These are phyloP conservation scores for Bos javanicus DNA, from an alignment of 2,113 vertebrate species.

Conservation along the genomic window DNA sequence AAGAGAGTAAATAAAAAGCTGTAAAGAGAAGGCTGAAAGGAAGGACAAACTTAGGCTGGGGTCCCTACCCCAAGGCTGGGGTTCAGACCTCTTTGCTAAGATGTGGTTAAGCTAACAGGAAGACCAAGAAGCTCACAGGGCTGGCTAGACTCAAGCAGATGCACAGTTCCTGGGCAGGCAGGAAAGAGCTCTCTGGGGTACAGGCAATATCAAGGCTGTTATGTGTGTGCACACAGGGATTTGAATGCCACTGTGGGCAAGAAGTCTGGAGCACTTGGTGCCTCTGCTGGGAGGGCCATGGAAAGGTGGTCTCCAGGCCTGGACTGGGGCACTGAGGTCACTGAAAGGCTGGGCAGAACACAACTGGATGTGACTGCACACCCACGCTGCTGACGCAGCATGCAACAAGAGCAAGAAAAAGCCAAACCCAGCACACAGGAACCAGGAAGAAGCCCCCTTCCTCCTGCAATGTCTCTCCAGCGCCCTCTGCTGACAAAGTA, in stretches of 20 bases:
- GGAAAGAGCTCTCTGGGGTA: not conserved
- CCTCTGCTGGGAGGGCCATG: not conserved
- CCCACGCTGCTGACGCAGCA: not conserved
- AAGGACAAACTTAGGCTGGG: not conserved
- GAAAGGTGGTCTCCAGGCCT: not conserved
- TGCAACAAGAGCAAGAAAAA: not conserved
- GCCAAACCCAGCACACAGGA: not conserved
- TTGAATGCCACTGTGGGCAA: not conserved
- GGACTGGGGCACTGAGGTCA: not conserved
- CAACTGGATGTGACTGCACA: not conserved
- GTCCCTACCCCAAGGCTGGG: rapidly evolving
- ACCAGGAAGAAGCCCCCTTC: not conserved
- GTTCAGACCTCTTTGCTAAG: not conserved
- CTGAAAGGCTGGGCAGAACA: not conserved
- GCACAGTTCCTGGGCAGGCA: not conserved
- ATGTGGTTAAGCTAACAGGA: not conserved
- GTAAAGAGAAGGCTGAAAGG: not conserved
- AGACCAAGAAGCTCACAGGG: not conserved
- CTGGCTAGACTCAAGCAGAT: not conserved
- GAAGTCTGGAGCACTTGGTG: not conserved
- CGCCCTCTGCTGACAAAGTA: not conserved
- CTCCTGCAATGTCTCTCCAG: not conserved
- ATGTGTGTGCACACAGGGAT: not conserved
- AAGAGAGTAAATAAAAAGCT: not conserved
- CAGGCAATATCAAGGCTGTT: not conserved